phyloP scores from a whole-genome alignment of 2,797 vertebrate genomes.

The Lithobates sylvaticus region DNA sequence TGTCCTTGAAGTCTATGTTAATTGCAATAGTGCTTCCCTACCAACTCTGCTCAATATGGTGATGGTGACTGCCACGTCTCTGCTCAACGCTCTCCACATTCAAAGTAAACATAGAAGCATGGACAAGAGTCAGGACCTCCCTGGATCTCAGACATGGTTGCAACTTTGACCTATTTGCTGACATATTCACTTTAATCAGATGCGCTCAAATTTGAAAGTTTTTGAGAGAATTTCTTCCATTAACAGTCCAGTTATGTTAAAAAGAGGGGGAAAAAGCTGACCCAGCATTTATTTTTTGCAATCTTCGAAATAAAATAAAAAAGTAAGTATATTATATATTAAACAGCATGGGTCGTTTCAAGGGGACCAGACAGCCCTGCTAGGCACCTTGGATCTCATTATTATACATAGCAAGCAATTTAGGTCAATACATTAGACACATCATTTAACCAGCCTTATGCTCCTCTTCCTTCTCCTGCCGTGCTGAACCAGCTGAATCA shows the following conservation, averaged over 20 bases:
- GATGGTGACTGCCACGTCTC: too few relatives aligned
- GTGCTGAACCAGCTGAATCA: conserved; percentile 48
- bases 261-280: neutral
- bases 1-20: too few relatives aligned
- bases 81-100: too few relatives aligned
- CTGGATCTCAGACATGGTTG: too few relatives aligned
- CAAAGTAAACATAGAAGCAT: too few relatives aligned
- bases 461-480: conserved; percentile 34
- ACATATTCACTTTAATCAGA: neutral
- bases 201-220: neutral
- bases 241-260: neutral
- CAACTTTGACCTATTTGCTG: too few relatives aligned
- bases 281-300: neutral
- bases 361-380: conserved; percentile 12
- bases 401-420: conserved; percentile 58
- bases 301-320: neutral
- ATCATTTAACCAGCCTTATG: conserved; percentile 51
- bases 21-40: too few relatives aligned
- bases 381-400: conserved; percentile 45
- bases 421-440: conserved; percentile 61
- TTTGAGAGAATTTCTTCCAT: neutral
- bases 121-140: too few relatives aligned
- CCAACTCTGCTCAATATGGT: too few relatives aligned
- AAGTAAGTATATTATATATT: conserved; percentile 21
- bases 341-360: conserved; percentile 19